Base-by-base conservation (phyloP, 2,797 vertebrate genomes). In the Chiroxiphia lanceolata region DNA sequence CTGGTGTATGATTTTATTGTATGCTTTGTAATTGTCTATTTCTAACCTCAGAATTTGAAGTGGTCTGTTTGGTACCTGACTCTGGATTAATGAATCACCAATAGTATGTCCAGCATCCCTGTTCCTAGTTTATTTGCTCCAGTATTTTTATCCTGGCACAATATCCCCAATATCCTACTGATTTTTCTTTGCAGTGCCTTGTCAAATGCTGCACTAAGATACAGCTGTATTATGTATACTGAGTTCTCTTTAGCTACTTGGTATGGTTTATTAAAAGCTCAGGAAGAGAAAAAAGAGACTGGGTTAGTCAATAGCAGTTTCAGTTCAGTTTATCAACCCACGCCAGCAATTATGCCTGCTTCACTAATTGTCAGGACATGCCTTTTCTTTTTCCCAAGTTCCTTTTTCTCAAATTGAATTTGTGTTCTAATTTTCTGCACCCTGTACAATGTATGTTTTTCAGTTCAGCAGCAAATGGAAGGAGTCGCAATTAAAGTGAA, bases 281-380 rank as follows among this genome's bases (percentile, higher is more conserved):
- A 68, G 61, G 75, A 63, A 19, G 42, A 72, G 42, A 72, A 89
- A 53, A 86, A 77, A 86, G 42, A 65, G 34, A 47, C 48, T 47
- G 47, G 44, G 50, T 91, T 96, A 85, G 56, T 95, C 90, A 90
- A 74, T 20, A 95, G 84, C 75, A 93, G 42, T 83, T 91, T 94
- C 65, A 51, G 61, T 90, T 78, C 3, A 0, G 38, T 92, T 87
- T 87, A 68, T 83, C 95, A 92, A 53, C 94, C 94, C 79, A 88
- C 74, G 38, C 80, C 81, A 87, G 77, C 71, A 57, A 81, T 97
- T 96, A 89, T 70, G 42, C 69, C 67, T 85, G 57, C 83, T 81
- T 74, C 90, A 21, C 65, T 96, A 86, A 92, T 95, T 94, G 75
- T 78, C 56, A 48, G 87, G 78, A 77, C 71, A n/a, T 91, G 92